Base-by-base conservation (phyloP, 2,113 vertebrate species). In the Clinocottus analis region DNA sequence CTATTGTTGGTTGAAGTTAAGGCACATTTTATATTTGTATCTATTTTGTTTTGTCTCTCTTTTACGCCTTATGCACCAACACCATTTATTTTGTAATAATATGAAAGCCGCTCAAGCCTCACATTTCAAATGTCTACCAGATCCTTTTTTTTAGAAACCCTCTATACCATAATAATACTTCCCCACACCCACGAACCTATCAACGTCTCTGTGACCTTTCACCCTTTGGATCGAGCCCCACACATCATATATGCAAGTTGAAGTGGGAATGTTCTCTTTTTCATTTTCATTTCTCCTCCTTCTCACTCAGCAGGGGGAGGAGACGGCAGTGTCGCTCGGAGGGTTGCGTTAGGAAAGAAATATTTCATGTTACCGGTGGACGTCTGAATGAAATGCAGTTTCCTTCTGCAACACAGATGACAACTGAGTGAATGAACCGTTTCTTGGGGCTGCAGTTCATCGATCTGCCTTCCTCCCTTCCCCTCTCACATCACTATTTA, bases 201-300 rank as follows among this genome's bases (percentile, higher is more conserved):
- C 73, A 66, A 82, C 90, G 82, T 84, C 75, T 82, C 41, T 16
- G 0, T 77, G 77, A 79, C 85, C 87, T 84, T 83, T 80, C 17
- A 23, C 80, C 66, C 71, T 17, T 25, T 27, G 23, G 71, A 31
- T 51, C 66, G 69, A 75, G 21, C 51, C 29, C 62, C 13, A 7
- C 47, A 37, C 68, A 37, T 33, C 58, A 45, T 55, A 27, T 49
- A 62, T 56, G 17, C n/a, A 61, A 61, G 59, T 43, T 79, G 39
- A 84, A 75, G 77, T 47, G 60, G 70, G 53, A 80, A 72, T 25
- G 73, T 70, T 62, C 63, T 59, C 75, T 56, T 66, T 63, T 77
- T 35, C 77, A 66, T 75, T 87, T 84, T 74, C 43, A 75, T 16
- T 45, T 82, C 64, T 64, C 63, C 71, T 79, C 59, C 66, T 78